Base-by-base conservation (phyloP, 2,888 invertebrate species). In the Eurytoma adleriae region DNA sequence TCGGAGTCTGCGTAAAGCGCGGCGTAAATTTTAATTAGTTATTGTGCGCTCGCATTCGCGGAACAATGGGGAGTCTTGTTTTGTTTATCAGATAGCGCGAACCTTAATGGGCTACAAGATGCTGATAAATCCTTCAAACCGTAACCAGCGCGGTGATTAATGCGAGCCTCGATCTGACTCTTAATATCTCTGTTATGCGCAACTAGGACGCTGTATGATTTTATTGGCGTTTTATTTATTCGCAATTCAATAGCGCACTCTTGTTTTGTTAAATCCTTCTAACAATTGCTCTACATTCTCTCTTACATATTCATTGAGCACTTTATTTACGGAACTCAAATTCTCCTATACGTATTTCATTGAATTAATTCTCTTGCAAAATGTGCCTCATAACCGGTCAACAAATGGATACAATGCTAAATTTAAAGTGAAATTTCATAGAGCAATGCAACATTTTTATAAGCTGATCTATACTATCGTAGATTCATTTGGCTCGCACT, bases 201-300 rank as follows among this genome's bases (percentile, higher is more conserved):
- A 76, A 69, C 61, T 61, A 54, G 61, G 69, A 20, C 69, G 50
- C 10, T 16, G 61, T n/a, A 40, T 40, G 40, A 40, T 30, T 69
- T 20, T 52, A 40, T 54, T 40, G 69, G 61, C n/a, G 7, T 59
- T 69, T 68, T 69, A 69, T 68, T 52, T 69, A 76, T 69, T 76
- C 54, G 30, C 56, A 59, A 27, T 61, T 56, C 24, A 30, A 56
- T n/a, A 7, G 59, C 4, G 64, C 18, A 2, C 18, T 16, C 18
- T 24, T 13, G 24, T 40, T 74, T 48, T 48, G 52, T 16, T 24
- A 61, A 76, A 62, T 56, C 12, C 20, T 56, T 62, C 56, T 62
- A 16, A 69, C 16, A 62, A 62, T 76, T 24, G 10, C 24, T 14
- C n/a, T 27, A 50, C 18, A 67, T 68, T 57, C 27, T 18, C 59